Evolutionary conservation across 1,140 invertebrate genomes (phyloP).

Genomic region (Eufriesea mexicana): DNA sequence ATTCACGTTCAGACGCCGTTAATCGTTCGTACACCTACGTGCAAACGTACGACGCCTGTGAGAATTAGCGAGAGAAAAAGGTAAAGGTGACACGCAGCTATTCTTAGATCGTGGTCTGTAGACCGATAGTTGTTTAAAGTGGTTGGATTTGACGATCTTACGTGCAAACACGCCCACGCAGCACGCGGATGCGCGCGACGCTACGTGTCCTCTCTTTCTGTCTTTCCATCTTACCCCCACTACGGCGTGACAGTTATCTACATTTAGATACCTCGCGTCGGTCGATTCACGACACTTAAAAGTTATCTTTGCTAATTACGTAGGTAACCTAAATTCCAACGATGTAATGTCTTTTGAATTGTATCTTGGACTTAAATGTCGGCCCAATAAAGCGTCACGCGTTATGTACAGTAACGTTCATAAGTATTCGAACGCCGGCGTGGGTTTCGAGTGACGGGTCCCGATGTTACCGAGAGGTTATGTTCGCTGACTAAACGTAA

Average conservation of each 20-base stretch:
- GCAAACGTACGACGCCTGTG: not conserved
- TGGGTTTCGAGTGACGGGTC: too few relatives aligned
- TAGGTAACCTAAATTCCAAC: conserved; percentile 41
- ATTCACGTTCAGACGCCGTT: too few relatives aligned
- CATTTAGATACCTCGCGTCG: conserved; percentile 48
- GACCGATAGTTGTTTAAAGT: conserved; percentile 54
- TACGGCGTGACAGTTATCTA: not conserved
- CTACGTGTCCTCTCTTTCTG: not conserved
- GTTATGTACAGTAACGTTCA: not conserved
- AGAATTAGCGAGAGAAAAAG: conserved; percentile 46
- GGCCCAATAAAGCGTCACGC: not conserved
- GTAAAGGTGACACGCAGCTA: conserved; percentile 62
- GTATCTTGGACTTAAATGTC: not conserved
- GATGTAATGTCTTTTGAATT: not conserved
- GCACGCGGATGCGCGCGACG: conserved; percentile 15
- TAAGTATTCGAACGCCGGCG: not conserved
- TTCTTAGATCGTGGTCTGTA: conserved; percentile 47
- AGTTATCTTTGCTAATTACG: conserved; percentile 45
- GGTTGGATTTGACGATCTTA: conserved; percentile 42
- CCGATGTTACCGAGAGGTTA: too few relatives aligned
- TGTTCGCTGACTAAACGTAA: too few relatives aligned
- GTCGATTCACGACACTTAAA: conserved; percentile 45
- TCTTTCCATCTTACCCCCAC: conserved; percentile 7
- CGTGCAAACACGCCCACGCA: conserved; percentile 36
- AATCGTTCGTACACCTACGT: too few relatives aligned